A percentile compares a stretch with the other conserved stretches of the same genome.
Evolutionary conservation across 1,140 invertebrate species (phyloP).

Genomic region (Drosophila sproati): DNA sequence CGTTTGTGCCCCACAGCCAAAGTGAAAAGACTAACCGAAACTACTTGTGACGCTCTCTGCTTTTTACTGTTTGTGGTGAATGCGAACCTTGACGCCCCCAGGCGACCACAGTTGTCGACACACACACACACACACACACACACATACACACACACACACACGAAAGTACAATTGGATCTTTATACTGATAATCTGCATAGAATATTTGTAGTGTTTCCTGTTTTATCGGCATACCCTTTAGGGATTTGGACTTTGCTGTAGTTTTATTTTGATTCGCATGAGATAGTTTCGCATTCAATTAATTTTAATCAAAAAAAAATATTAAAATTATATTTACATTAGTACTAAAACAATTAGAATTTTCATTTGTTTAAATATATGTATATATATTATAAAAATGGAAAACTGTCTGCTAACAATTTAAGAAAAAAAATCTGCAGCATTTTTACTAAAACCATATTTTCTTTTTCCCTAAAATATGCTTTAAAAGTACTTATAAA

Average conservation of each 20-base stretch:
- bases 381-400: no score
- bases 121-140: slow-evolving; percentile 6
- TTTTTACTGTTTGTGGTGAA: slow-evolving; percentile 26
- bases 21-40: slow-evolving; percentile 48
- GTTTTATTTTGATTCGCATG: slow-evolving; percentile 19
- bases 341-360: not conserved
- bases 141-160: no score
- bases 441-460: no score
- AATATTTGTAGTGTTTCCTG: slow-evolving; percentile 9
- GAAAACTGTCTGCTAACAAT: no score
- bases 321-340: not conserved
- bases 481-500: no score
- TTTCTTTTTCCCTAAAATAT: no score
- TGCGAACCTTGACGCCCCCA: slow-evolving; percentile 46
- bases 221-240: slow-evolving; percentile 1
- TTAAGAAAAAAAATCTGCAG: no score
- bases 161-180: slow-evolving; percentile 19
- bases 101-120: slow-evolving; percentile 38
- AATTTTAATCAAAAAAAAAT: not conserved
- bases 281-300: slow-evolving; percentile 3
- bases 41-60: slow-evolving; percentile 18
- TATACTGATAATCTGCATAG: slow-evolving; percentile 31
- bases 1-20: slow-evolving; percentile 20
- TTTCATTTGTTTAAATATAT: not conserved
- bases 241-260: not conserved